Percentiles rank a stretch among this genome's conserved stretches.
Conservation (phyloP, 2,888 invertebrate species). For the Cenopis cana region DNA sequence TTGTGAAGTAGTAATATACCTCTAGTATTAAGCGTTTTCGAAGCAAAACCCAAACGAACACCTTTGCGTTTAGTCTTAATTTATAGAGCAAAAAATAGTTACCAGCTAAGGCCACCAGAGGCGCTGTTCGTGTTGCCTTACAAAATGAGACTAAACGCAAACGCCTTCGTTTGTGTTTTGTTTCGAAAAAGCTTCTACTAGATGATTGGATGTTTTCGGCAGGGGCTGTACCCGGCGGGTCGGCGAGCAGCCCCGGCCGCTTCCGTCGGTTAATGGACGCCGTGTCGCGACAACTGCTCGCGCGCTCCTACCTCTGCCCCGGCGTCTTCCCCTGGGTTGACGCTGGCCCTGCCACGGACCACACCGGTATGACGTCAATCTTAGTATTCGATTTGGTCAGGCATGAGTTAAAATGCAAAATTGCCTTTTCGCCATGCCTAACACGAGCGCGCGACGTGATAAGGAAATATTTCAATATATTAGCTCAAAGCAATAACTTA, state of each 20-base stretch:
- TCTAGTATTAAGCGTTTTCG: no score
- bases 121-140: no score
- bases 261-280: conserved; percentile 87
- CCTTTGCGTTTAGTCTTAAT: no score
- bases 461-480: not conserved
- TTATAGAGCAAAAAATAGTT: no score
- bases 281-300: conserved; percentile 87
- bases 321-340: conserved; percentile 96
- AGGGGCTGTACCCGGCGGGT: conserved; percentile 70
- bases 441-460: not conserved
- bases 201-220: conserved; percentile 5
- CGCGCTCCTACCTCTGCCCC: conserved; percentile 93
- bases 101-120: no score
- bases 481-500: no score
- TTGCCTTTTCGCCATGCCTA: not conserved
- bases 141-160: no score
- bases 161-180: no score
- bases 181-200: no score
- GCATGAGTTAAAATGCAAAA: not conserved
- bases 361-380: conserved; percentile 84
- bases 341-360: conserved; percentile 93
- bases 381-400: not conserved
- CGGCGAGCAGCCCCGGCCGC: conserved; percentile 59
- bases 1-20: no score
- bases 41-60: no score